Conservation (phyloP, 2,888 invertebrate genomes). For the Aleiodes testaceus region DNA sequence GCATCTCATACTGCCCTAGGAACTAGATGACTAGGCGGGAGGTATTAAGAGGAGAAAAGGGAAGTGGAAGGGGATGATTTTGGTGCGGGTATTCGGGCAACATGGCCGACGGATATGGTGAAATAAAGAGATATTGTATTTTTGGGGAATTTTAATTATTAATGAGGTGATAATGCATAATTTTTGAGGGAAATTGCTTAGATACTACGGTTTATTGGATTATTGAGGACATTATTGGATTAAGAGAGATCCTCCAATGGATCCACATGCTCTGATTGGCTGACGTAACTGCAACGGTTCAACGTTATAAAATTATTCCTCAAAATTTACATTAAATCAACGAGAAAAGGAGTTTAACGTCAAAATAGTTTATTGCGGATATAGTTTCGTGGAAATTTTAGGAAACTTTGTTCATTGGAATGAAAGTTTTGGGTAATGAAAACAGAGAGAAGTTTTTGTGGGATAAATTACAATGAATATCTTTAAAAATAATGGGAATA, state of each 20-base stretch:
- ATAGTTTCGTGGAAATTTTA: no score
- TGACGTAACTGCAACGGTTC: slow-evolving; percentile 35
- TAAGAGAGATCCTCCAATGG: slow-evolving; percentile 65
- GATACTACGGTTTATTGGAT: slow-evolving; percentile 66
- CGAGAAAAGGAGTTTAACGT: slow-evolving; percentile 5
- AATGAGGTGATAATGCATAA: no score
- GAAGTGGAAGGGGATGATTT: slow-evolving; percentile 56
- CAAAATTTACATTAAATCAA: slow-evolving; percentile 41
- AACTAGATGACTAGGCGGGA: slow-evolving; percentile 70
- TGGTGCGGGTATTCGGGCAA: slow-evolving; percentile 70
- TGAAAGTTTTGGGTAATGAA: no score
- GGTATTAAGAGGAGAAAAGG: slow-evolving; percentile 70
- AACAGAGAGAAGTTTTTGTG: background rate
- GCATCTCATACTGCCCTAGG: slow-evolving; percentile 50
- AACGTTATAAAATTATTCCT: slow-evolving; percentile 46
- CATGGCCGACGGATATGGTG: slow-evolving; percentile 63
- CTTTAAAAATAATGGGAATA: no score
- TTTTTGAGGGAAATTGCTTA: no score
- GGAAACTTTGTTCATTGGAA: background rate
- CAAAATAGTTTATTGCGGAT: no score
- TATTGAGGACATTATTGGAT: slow-evolving; percentile 71
- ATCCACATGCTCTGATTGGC: slow-evolving; percentile 49
- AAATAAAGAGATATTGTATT: no score
- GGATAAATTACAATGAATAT: background rate
- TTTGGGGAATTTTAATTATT: no score